These are phyloP conservation scores for Shinisaurus crocodilurus DNA, from an alignment of 2,113 vertebrate species.

Conservation along the genomic window DNA sequence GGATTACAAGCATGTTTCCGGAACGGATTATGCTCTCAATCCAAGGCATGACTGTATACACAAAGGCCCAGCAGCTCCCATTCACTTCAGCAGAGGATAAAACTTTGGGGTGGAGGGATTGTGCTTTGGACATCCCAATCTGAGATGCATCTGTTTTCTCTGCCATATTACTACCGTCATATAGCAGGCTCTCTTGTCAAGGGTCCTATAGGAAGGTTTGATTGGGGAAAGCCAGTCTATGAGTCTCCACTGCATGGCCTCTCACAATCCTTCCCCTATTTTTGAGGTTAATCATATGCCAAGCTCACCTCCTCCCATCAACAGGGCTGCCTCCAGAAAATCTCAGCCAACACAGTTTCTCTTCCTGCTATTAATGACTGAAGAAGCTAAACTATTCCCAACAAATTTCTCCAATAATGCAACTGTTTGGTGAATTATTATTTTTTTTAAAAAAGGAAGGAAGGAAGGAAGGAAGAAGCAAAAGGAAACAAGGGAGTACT, in stretches of 20 bases:
- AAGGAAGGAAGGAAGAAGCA: not conserved
- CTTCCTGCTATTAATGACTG: slow-evolving; percentile 32
- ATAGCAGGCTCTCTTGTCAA: not conserved
- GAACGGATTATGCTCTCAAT: too few species aligned
- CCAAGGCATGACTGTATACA: too few species aligned
- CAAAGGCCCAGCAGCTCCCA: too few species aligned
- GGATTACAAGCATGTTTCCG: too few species aligned
- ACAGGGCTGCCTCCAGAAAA: slow-evolving; percentile 50
- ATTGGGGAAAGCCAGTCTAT: not conserved
- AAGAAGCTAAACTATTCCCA: slow-evolving; percentile 42
- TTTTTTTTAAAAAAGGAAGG: slow-evolving; percentile 27
- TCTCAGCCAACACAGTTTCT: slow-evolving; percentile 37
- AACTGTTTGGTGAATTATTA: slow-evolving; percentile 26
- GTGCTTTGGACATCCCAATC: not conserved
- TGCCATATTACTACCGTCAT: not conserved
- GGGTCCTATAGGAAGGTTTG: slow-evolving; percentile 29
- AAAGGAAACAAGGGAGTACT: slow-evolving; percentile 51
- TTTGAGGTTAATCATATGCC: not conserved
- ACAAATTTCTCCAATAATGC: slow-evolving; percentile 41
- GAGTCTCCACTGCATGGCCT: not conserved
- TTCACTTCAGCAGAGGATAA: not conserved
- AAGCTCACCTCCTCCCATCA: not conserved
- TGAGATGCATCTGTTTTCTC: not conserved
- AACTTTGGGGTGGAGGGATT: not conserved
- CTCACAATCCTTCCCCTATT: slow-evolving; percentile 24